These are phyloP conservation scores for Podilymbus podiceps DNA, from an alignment of 2,113 vertebrate genomes.

Conservation along the genomic window DNA sequence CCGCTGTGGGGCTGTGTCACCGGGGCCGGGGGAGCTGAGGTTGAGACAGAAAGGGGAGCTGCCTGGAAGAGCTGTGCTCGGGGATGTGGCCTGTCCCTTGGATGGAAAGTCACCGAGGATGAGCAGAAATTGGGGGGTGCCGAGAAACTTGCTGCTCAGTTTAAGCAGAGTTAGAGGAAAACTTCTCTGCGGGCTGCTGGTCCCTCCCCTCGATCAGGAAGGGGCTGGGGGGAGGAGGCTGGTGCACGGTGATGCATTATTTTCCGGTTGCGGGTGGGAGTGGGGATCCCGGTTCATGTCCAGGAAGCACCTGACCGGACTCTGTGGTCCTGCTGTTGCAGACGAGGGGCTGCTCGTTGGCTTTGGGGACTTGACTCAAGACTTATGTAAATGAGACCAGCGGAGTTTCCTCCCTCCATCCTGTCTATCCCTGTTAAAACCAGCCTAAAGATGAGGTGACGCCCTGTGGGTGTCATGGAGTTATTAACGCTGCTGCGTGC, in stretches of 20 bases:
- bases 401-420: background rate
- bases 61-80: background rate
- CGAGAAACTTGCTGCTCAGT: background rate
- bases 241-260: background rate
- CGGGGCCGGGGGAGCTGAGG: fast-evolving
- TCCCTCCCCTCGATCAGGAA: background rate
- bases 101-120: background rate
- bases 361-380: background rate
- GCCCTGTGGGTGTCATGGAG: fast-evolving
- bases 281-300: too few species aligned
- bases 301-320: fast-evolving
- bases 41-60: fast-evolving
- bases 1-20: background rate
- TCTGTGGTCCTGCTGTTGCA: background rate
- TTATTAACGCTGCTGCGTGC: background rate
- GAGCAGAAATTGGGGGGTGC: background rate
- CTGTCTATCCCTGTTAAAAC: fast-evolving
- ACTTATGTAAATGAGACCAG: background rate
- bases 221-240: background rate
- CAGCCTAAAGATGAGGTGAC: fast-evolving
- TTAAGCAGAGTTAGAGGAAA: background rate
- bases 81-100: fast-evolving
- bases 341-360: fast-evolving
- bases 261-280: background rate
- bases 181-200: background rate